Percentiles rank a stretch among this genome's conserved stretches.
phyloP scores from a whole-genome alignment of 2,888 invertebrate species.

The Dasypolia templi region DNA sequence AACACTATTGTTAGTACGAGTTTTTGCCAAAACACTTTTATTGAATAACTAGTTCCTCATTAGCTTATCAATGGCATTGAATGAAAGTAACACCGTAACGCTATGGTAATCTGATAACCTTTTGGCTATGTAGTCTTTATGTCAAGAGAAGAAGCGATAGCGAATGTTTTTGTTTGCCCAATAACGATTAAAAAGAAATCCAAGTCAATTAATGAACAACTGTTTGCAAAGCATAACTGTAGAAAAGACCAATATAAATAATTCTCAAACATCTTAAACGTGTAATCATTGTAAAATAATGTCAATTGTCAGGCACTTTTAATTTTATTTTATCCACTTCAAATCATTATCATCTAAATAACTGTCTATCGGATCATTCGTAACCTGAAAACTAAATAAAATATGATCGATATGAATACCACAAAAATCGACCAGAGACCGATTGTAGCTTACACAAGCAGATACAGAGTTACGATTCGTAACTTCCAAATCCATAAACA shows the following conservation, averaged over 20 bases:
- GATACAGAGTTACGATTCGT: background rate
- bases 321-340: too few relatives aligned
- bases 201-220: background rate
- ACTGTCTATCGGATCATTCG: background rate
- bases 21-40: slow-evolving; percentile 73
- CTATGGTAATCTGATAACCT: slow-evolving; percentile 70
- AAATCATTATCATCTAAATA: too few relatives aligned
- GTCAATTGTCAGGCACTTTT: too few relatives aligned
- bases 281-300: too few relatives aligned
- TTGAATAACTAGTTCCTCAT: slow-evolving; percentile 75
- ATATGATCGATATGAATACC: background rate
- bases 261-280: too few relatives aligned
- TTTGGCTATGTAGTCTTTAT: background rate
- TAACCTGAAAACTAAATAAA: background rate
- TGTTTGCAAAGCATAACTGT: too few relatives aligned
- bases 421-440: background rate
- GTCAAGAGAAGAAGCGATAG: slow-evolving; percentile 32
- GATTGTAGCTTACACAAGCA: background rate
- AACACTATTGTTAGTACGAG: slow-evolving; percentile 65
- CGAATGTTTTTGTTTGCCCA: background rate
- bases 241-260: too few relatives aligned
- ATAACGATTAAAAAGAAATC: too few relatives aligned
- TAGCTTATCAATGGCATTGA: slow-evolving; percentile 73
- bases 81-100: slow-evolving; percentile 72
- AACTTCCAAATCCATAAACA: background rate